phyloP scores from a whole-genome alignment of 2,888 invertebrate genomes.

The Argyra leucocephala region DNA sequence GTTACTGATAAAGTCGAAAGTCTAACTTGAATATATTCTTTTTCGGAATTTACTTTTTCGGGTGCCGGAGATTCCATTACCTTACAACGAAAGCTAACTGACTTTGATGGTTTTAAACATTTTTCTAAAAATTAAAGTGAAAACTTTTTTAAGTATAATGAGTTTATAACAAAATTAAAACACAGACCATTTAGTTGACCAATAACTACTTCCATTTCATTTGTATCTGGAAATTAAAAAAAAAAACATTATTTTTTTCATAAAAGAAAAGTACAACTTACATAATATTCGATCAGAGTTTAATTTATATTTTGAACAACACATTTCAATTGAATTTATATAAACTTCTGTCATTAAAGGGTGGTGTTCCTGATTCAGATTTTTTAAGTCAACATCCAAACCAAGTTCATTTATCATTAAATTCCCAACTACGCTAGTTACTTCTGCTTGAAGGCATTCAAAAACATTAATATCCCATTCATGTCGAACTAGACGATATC shows the following conservation, averaged over 20 bases:
- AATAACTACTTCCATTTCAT: constrained; percentile 35
- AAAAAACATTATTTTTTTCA: neutral
- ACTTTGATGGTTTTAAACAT: constrained; percentile 37
- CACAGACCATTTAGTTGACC: constrained; percentile 34
- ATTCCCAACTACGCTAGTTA: constrained; percentile 45
- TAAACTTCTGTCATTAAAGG: constrained; percentile 35
- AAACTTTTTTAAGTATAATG: neutral
- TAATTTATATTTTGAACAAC: constrained; percentile 35
- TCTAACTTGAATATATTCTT: constrained; percentile 24
- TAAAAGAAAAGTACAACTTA: constrained; percentile 26
- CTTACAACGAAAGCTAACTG: constrained; percentile 38
- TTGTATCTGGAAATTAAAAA: constrained; percentile 31
- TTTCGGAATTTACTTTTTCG: constrained; percentile 12
- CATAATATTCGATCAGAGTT: constrained; percentile 33
- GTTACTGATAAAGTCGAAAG: constrained; percentile 34
- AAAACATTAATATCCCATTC: constrained; percentile 54
- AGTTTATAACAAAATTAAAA: neutral
- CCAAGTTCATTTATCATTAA: constrained; percentile 51
- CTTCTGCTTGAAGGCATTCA: constrained; percentile 51
- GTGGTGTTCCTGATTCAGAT: constrained; percentile 56
- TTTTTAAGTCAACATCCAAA: constrained; percentile 58
- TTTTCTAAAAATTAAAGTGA: constrained; percentile 26
- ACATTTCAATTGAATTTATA: constrained; percentile 35
- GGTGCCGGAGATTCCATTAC: constrained; percentile 25
- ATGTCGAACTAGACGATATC: constrained; percentile 55